Base-by-base conservation (phyloP, 1,140 invertebrate genomes). In the Heliconius eleuchia region DNA sequence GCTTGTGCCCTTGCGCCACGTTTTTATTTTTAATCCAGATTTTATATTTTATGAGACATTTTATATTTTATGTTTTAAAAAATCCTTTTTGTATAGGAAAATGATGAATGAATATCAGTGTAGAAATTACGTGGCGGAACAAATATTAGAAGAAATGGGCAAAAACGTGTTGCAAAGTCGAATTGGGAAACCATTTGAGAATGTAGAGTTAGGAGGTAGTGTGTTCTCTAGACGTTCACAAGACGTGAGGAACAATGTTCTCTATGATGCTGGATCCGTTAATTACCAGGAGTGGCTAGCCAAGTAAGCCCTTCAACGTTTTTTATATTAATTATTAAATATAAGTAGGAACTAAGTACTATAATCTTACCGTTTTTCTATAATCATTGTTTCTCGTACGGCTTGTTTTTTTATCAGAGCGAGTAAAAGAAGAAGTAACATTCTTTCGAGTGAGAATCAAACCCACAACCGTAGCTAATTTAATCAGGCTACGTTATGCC, bases 21-120 rank as follows among this genome's bases (percentile, higher is more conserved):
- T 18, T 18, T 18, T 46, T 46, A 46, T 46, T 46, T 46, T 52
- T 19, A 52, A 52, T 19, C 16, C 2, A 52, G 18, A 52, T 52
- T 19, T 52, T 18, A 52, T 18, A 6, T 52, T 7, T 52, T 19
- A 52, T 52, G 16, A 0, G 23, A 23, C 18, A 52, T 19, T 19
- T 52, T 18, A 52, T 18, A 6, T 52, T 19, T 52, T 19, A 52
- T 52, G 16, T 52, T 52, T 0, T 37, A 19, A 39, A 0, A n/a
- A n/a, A 23, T 18, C 30, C n/a, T 71, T 34, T 73, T 71, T 78
- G 85, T 81, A 8, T 80, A 97, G 96, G 84, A 95, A 95, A 88
- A 96, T 95, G 94, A 97, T 97, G 96, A 97, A 97, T 85, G 96
- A 97, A 86, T 97, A 96, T 90, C 93, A 96, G 23, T 97, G 96